phyloP scores from a whole-genome alignment of 1,140 invertebrate species.

The Brachystomella parvula region DNA sequence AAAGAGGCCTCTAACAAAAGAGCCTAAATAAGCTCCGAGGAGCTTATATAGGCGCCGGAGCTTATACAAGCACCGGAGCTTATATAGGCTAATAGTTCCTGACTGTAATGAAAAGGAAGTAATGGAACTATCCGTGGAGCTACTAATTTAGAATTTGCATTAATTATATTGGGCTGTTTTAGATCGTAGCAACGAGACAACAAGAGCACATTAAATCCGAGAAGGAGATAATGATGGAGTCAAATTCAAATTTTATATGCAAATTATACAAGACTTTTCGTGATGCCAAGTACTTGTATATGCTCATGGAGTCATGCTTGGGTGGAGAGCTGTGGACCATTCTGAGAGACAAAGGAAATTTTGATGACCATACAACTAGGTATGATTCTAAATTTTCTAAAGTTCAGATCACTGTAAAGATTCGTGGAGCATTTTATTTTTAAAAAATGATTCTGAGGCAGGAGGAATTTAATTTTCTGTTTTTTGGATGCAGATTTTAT shows the following conservation, averaged over 20 bases:
- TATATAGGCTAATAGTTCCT: too few relatives aligned
- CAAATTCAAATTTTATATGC: constrained; percentile 67
- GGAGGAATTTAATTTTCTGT: background rate
- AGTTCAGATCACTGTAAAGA: background rate
- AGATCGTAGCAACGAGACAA: constrained; percentile 86
- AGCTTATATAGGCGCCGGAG: too few relatives aligned
- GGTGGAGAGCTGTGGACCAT: constrained; percentile 97
- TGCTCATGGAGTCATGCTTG: constrained; percentile 91
- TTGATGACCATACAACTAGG: constrained; percentile 73
- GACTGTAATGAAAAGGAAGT: background rate
- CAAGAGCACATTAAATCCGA: constrained; percentile 88
- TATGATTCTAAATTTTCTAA: background rate
- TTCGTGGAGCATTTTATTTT: too few relatives aligned
- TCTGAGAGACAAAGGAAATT: constrained; percentile 65
- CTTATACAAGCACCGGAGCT: too few relatives aligned
- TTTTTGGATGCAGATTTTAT: constrained; percentile 65
- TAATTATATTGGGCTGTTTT: constrained; percentile 40
- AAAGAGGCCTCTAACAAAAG: too few relatives aligned
- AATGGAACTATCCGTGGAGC: background rate
- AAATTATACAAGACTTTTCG: constrained; percentile 89
- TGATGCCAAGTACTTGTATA: constrained; percentile 91
- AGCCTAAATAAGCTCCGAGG: too few relatives aligned
- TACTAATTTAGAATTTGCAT: background rate
- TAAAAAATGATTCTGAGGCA: constrained; percentile 4
- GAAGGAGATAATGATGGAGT: constrained; percentile 84